A percentile compares a stretch with the other conserved stretches of the same genome.
Conservation (phyloP, 2,797 vertebrate species). For the Danionella dracula region DNA sequence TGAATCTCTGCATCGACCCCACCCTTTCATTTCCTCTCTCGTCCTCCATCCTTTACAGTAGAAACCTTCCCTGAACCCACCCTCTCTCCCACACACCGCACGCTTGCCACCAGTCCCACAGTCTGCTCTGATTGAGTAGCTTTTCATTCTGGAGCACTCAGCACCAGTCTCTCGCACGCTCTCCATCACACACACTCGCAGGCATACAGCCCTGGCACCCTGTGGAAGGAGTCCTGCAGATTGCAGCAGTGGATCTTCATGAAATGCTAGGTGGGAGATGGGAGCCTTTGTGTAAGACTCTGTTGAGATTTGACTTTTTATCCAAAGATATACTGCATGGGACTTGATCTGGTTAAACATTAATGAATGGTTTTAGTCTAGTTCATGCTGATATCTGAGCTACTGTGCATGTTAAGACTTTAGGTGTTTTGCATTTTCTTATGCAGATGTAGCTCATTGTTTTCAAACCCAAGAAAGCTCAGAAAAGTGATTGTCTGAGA, state of each 20-base stretch:
- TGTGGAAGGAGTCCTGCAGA: conserved; percentile 48
- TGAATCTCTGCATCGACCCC: conserved; percentile 51
- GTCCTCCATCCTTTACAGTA: conserved; percentile 10
- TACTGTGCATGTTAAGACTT: too few relatives aligned
- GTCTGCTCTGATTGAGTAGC: conserved; percentile 63
- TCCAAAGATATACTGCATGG: background rate
- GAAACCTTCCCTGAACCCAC: conserved; percentile 25
- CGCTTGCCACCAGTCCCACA: conserved; percentile 28
- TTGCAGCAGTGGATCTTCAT: conserved; percentile 39
- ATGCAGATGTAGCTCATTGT: too few relatives aligned
- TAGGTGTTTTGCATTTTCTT: too few relatives aligned
- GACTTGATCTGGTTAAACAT: too few relatives aligned
- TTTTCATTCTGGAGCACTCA: conserved; percentile 61
- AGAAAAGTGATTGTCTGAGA: too few relatives aligned
- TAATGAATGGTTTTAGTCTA: too few relatives aligned
- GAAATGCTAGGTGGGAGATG: conserved; percentile 58
- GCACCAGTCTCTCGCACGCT: conserved; percentile 52
- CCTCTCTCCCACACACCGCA: conserved; percentile 27
- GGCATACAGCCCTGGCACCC: conserved; percentile 13
- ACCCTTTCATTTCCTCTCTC: conserved; percentile 40
- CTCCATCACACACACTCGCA: conserved; percentile 11
- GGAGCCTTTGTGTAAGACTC: conserved; percentile 25
- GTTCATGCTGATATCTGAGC: too few relatives aligned
- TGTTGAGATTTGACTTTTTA: background rate
- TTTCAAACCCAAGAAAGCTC: too few relatives aligned